These are phyloP conservation scores for Bettongia penicillata DNA, from an alignment of 2,113 vertebrate species.

Conservation along the genomic window DNA sequence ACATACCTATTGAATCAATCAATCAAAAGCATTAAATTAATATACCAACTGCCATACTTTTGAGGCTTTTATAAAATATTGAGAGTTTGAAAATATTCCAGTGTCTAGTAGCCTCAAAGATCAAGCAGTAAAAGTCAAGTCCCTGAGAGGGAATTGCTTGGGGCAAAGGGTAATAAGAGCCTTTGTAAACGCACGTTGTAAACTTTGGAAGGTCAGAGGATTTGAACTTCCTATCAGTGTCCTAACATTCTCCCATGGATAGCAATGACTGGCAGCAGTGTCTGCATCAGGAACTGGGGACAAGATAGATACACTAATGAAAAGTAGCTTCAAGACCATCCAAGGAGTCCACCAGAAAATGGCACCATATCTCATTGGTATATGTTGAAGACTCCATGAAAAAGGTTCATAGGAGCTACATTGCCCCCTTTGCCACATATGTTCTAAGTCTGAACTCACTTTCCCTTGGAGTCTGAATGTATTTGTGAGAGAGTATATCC, in stretches of 20 bases:
- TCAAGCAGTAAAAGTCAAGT: not conserved
- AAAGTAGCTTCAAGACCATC: not conserved
- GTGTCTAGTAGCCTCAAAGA: not conserved
- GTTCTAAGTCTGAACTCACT: not conserved
- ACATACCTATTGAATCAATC: not conserved
- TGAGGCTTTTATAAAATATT: not conserved
- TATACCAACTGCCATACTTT: not conserved
- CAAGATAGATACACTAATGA: not conserved
- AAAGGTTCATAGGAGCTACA: not conserved
- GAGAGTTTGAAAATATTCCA: not conserved
- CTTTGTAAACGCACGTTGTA: not conserved
- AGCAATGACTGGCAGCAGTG: not conserved
- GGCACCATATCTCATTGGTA: not conserved
- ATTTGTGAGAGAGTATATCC: not conserved
- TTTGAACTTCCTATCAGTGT: not conserved
- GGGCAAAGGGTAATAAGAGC: not conserved
- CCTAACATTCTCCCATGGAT: not conserved
- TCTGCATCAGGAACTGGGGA: not conserved
- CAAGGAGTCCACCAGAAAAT: not conserved
- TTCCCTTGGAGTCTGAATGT: not conserved
- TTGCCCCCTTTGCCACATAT: not conserved
- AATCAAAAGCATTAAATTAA: not conserved
- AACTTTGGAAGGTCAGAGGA: not conserved
- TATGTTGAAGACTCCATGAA: not conserved
- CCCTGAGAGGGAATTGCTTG: not conserved